Evolutionary conservation across 2,797 vertebrate genomes (phyloP).

Genomic region (Hybognathus amarus): DNA sequence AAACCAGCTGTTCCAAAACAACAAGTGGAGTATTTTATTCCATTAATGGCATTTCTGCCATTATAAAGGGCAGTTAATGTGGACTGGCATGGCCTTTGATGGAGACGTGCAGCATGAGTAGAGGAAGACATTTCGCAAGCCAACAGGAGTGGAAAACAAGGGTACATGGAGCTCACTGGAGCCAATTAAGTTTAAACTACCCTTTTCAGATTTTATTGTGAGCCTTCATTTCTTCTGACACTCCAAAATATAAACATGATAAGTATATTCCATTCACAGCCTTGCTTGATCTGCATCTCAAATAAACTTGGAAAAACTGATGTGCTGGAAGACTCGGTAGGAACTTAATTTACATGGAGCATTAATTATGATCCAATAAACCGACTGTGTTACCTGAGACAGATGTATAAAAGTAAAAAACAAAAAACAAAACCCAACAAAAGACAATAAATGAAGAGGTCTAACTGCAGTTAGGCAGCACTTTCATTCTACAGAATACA

Average conservation of each 20-base stretch:
- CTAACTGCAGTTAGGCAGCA: neutral
- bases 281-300: constrained; percentile 59
- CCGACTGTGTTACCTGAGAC: constrained; percentile 33
- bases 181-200: constrained; percentile 43
- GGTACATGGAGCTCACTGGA: constrained; percentile 24
- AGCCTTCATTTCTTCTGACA: constrained; percentile 55
- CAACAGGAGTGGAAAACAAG: constrained; percentile 49
- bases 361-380: constrained; percentile 47
- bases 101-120: constrained; percentile 32
- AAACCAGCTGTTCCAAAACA: constrained; percentile 44
- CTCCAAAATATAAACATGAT: constrained; percentile 64
- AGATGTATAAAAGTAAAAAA: neutral
- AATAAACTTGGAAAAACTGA: constrained; percentile 65
- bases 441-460: constrained; percentile 4
- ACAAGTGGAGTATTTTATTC: constrained; percentile 52
- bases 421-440: neutral
- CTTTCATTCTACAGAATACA: neutral
- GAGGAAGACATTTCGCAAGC: constrained; percentile 30
- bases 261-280: constrained; percentile 60
- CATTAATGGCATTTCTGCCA: constrained; percentile 21
- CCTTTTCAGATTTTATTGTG: constrained; percentile 50
- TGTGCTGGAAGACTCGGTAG: constrained; percentile 27
- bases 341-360: constrained; percentile 31
- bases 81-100: constrained; percentile 39
- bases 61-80: constrained; percentile 49